Evolutionary conservation across 2,888 invertebrate genomes (phyloP).

Genomic region (Pandemis corylana): DNA sequence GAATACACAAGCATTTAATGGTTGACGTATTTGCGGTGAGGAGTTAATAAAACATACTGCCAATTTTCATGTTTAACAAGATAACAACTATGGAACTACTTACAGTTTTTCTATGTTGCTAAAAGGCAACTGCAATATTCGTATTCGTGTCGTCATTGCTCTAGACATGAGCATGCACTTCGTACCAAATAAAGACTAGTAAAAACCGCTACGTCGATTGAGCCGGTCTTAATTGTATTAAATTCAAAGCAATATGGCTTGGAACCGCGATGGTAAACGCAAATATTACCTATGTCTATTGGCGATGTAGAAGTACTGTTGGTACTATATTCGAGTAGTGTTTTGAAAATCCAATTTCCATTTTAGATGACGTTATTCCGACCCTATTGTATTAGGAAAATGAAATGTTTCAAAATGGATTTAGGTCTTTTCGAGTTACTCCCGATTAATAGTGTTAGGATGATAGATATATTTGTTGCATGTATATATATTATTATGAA

Average conservation of each 20-base stretch:
- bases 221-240: too few relatives aligned
- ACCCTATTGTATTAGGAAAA: neutral
- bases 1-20: neutral
- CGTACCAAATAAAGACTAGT: too few relatives aligned
- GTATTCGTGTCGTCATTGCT: too few relatives aligned
- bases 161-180: too few relatives aligned
- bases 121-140: too few relatives aligned
- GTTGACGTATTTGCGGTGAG: constrained; percentile 7
- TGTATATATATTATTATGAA: constrained; percentile 14
- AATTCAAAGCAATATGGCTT: too few relatives aligned
- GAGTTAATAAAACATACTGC: constrained; percentile 57
- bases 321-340: neutral
- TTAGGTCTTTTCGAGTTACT: neutral
- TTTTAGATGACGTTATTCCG: neutral
- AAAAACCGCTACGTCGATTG: too few relatives aligned
- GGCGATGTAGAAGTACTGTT: neutral
- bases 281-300: too few relatives aligned
- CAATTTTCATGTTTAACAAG: constrained; percentile 57
- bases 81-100: neutral
- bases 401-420: neutral
- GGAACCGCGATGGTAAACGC: too few relatives aligned
- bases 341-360: neutral
- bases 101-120: neutral
- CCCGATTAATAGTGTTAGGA: constrained; percentile 18
- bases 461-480: constrained; percentile 16